Evolutionary conservation across 2,888 invertebrate species (phyloP).

Genomic region (Didymodactylos carnosus): DNA sequence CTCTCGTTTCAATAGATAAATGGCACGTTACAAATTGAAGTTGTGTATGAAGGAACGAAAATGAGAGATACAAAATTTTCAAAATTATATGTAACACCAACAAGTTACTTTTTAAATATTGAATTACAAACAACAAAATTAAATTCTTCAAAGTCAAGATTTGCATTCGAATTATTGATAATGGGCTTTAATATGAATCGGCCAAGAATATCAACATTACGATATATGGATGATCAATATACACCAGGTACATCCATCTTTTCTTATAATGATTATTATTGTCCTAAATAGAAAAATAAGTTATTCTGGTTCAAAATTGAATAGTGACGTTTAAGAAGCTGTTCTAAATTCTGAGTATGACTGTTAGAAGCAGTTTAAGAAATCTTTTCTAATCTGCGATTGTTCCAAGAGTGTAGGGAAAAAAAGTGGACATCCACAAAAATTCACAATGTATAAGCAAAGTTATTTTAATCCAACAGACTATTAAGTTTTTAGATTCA

Average conservation of each 20-base stretch:
- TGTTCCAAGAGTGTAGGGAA: too few species aligned
- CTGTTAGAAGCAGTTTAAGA: too few species aligned
- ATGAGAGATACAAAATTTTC: neutral
- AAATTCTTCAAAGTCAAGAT: neutral
- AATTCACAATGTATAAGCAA: too few species aligned
- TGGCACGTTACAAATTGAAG: neutral
- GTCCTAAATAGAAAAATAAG: too few species aligned
- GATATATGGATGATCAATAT: neutral
- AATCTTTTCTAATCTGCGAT: too few species aligned
- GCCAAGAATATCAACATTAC: neutral
- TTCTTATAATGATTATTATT: too few species aligned
- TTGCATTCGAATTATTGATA: neutral
- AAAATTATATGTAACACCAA: neutral
- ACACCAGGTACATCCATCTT: neutral
- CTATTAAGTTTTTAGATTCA: too few species aligned
- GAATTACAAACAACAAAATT: neutral
- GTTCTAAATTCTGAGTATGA: too few species aligned
- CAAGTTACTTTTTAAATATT: neutral
- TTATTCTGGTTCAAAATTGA: too few species aligned
- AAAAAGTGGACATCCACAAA: too few species aligned
- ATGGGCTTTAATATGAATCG: neutral
- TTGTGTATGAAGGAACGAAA: neutral
- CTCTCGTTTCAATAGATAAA: neutral
- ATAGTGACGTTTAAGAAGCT: too few species aligned
- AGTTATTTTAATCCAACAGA: too few species aligned